phyloP scores from a whole-genome alignment of 2,888 invertebrate species.

The Cephonodes hylas region DNA sequence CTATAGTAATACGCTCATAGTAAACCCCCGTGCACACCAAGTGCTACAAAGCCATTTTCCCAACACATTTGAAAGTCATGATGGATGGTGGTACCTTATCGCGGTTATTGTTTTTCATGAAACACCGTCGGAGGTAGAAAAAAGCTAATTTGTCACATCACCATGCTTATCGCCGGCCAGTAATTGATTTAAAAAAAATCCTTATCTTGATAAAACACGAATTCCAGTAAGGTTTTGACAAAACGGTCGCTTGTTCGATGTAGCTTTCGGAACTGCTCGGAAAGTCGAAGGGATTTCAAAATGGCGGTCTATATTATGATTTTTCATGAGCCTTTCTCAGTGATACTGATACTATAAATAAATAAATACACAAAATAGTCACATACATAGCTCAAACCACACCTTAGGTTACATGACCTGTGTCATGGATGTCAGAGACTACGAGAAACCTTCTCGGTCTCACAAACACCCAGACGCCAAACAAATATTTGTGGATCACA shows the following conservation, averaged over 20 bases:
- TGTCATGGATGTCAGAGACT: too few species aligned
- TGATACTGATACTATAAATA: too few species aligned
- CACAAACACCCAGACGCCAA: too few species aligned
- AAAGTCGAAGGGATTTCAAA: not conserved
- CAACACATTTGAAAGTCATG: conserved; percentile 27
- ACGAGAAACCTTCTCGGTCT: too few species aligned
- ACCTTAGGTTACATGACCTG: too few species aligned
- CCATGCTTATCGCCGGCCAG: conserved; percentile 30
- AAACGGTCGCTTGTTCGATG: not conserved
- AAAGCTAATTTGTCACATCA: conserved; percentile 56
- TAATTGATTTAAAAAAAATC: conserved; percentile 37
- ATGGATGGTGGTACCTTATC: conserved; percentile 53
- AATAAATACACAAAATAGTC: too few species aligned
- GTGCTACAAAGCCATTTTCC: not conserved
- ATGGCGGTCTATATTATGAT: not conserved
- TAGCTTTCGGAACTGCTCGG: not conserved
- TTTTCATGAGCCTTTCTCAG: too few species aligned
- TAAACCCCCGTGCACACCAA: not conserved
- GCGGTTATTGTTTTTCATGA: conserved; percentile 57
- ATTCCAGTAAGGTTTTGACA: not conserved
- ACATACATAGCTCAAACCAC: too few species aligned
- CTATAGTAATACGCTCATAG: too few species aligned
- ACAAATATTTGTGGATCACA: too few species aligned
- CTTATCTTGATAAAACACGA: conserved; percentile 7
- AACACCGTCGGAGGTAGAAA: conserved; percentile 31